Evolutionary conservation across 2,113 vertebrate genomes (phyloP), one percentile per base, ranked within the genome.

Genomic region (Polyodon spathula): DNA sequence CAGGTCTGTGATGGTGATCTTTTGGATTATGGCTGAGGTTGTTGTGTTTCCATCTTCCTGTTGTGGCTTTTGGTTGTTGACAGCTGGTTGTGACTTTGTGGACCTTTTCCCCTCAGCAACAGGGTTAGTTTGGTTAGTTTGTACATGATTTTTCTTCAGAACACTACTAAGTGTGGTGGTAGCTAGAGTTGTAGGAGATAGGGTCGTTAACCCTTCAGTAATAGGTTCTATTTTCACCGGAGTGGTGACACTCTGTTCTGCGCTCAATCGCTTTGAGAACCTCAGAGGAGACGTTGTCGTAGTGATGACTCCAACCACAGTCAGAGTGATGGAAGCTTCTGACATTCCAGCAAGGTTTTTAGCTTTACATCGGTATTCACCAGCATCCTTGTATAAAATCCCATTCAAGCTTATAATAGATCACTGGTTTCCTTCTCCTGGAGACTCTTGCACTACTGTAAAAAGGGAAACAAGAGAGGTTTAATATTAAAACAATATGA

Each of bases 371-470:
- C 79, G 89, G 77, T 97, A 98, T 75, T 93, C 80, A 14, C 94
- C 95, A 4, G 92, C 90, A 0, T 99, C 94, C 69, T 88, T 90
- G 73, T 82, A 77, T 4, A 86, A 73, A 71, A 99, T 88, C 54
- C 85, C 89, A 7, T 90, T 83, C 74, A 99, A 63, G 67, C 95
- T 97, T 67, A 99, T 88, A 66, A 99, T 92, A 73, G 96, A 99
- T 94, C 94, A 98, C 56, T 85, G 82, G 59, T 91, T 78, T 53
- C 96, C 96, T 10, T 97, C 90, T 42, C 78, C 84, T 44, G 95
- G 96, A 67, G 92, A 93, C 69, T 99, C 94, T 72, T 98, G 92
- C 62, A 99, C 86, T 64, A 93, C 96, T 98, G 52, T 7, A 66
- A 68, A 62, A 65, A 73, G 48, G 2, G 78, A 80, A 65, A 61